phyloP scores from a whole-genome alignment of 2,113 vertebrate species.

The Calyptomena viridis region DNA sequence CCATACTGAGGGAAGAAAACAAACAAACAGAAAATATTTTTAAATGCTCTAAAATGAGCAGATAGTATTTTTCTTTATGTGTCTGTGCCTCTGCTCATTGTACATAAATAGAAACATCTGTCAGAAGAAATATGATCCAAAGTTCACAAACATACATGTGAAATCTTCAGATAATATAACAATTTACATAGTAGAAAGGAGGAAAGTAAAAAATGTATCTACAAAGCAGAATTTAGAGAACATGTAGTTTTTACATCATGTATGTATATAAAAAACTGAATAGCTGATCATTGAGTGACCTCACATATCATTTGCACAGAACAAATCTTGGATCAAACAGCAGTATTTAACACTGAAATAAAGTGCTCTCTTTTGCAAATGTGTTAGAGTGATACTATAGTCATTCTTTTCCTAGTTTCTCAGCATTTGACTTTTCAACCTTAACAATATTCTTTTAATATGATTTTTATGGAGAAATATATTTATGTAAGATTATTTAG shows the following conservation, averaged over 20 bases:
- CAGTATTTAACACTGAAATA: background rate
- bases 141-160: background rate
- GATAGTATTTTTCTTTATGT: background rate
- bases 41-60: background rate
- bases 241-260: background rate
- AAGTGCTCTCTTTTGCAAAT: background rate
- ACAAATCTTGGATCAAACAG: background rate
- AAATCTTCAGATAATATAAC: background rate
- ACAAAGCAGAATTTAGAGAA: background rate
- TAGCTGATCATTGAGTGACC: background rate
- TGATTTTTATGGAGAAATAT: background rate
- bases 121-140: background rate
- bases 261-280: background rate
- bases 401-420: background rate
- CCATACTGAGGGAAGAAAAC: background rate
- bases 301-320: background rate
- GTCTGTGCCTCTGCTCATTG: background rate
- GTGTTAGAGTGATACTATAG: background rate
- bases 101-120: background rate
- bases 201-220: background rate
- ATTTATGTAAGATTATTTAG: background rate
- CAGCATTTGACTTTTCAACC: background rate
- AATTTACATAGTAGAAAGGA: background rate
- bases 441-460: background rate
- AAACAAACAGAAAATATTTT: background rate